Conservation (phyloP, 2,797 vertebrate species). For the Manis pentadactyla region DNA sequence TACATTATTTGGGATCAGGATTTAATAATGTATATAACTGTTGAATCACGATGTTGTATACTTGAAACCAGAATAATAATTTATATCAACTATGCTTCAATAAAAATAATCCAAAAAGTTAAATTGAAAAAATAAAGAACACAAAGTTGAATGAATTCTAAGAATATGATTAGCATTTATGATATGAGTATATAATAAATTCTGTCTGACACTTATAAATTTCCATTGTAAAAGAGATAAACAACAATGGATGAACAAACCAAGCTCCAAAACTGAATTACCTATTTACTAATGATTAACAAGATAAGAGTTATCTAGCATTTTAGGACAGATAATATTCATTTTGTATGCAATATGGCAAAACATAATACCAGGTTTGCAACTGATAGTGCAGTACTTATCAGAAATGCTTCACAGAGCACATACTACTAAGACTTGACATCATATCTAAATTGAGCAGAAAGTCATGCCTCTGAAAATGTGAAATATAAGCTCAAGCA, state of each 20-base stretch:
- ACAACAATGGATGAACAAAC: neutral
- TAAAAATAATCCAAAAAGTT: no score
- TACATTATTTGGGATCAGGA: no score
- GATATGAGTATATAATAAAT: neutral
- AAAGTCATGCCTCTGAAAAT: conserved; percentile 33
- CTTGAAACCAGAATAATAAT: no score
- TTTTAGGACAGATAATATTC: conserved; percentile 17
- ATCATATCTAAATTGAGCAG: conserved; percentile 54
- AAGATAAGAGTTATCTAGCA: conserved; percentile 44
- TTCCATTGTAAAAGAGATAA: neutral
- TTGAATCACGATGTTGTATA: no score
- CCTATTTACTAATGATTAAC: conserved; percentile 10
- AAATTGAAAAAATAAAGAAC: neutral
- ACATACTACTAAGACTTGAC: neutral
- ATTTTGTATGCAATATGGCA: conserved; percentile 14
- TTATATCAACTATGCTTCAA: no score
- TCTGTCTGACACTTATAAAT: neutral
- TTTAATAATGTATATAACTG: no score
- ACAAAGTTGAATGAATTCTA: neutral
- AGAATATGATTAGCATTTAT: neutral
- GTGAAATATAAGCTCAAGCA: neutral
- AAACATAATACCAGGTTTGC: neutral
- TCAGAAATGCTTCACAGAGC: conserved; percentile 52
- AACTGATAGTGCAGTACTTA: neutral
- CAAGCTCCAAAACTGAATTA: neutral